Evolutionary conservation across 2,888 invertebrate genomes (phyloP).

Genomic region (Heliconius cydno): DNA sequence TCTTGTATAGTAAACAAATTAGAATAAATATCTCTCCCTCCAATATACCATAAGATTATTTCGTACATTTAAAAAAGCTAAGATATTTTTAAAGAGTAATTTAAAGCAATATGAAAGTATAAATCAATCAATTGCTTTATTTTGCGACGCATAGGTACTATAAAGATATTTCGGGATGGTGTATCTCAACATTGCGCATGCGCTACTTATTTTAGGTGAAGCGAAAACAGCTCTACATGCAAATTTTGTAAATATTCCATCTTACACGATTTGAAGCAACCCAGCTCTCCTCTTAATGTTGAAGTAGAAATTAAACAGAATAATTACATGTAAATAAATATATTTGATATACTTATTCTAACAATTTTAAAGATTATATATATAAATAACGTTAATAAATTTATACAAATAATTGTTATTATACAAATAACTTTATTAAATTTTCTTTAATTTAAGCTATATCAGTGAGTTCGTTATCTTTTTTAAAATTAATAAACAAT

Average conservation of each 20-base stretch:
- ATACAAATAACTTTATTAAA: too few relatives aligned
- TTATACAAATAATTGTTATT: too few relatives aligned
- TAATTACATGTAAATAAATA: neutral
- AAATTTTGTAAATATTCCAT: constrained; percentile 11
- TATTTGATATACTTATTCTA: too few relatives aligned
- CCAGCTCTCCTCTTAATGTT: neutral
- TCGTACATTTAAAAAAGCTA: neutral
- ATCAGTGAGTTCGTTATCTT: too few relatives aligned
- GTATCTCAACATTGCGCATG: constrained; percentile 31
- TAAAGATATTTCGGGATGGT: constrained; percentile 32
- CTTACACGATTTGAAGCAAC: neutral
- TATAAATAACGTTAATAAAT: too few relatives aligned
- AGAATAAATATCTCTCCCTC: neutral
- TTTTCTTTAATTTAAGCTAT: too few relatives aligned
- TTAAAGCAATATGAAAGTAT: neutral
- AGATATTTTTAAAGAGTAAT: too few relatives aligned
- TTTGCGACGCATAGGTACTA: neutral
- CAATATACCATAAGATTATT: neutral
- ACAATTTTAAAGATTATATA: too few relatives aligned
- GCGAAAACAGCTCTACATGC: constrained; percentile 10
- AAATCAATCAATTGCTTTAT: neutral
- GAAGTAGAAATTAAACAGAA: neutral
- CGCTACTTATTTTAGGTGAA: constrained; percentile 27
- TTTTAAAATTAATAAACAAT: too few relatives aligned
- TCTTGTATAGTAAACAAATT: too few relatives aligned